These are phyloP conservation scores for Danionella cerebrum DNA, from an alignment of 2,113 vertebrate species.

Conservation along the genomic window DNA sequence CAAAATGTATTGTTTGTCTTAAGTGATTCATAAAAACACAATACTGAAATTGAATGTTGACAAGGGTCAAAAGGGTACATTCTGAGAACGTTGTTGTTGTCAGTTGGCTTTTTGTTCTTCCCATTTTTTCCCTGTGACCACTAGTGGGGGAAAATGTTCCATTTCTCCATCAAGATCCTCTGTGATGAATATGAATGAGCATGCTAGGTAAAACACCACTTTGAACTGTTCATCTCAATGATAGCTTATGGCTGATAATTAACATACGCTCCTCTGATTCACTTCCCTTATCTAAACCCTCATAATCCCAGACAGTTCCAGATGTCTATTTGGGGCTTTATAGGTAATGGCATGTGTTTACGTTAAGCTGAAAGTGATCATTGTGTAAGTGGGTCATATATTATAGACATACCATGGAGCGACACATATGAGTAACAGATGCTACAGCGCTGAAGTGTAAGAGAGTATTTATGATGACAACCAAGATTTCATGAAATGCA, in stretches of 20 bases:
- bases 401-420: not conserved
- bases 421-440: not conserved
- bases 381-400: not conserved
- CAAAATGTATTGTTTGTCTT: no score
- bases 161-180: no score
- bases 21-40: no score
- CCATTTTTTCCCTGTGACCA: no score
- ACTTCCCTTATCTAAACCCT: not conserved
- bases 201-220: no score
- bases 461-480: conserved; percentile 23
- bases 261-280: no score
- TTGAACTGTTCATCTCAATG: no score
- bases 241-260: not conserved
- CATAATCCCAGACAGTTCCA: not conserved
- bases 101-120: no score
- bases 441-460: not conserved
- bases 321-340: not conserved
- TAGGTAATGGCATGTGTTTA: not conserved
- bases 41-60: no score
- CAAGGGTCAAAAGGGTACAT: no score
- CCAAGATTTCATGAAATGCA: conserved; percentile 11
- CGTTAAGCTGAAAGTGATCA: not conserved
- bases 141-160: no score
- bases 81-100: no score
- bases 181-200: conserved; percentile 20